Evolutionary conservation across 2,113 vertebrate species (phyloP), one percentile per base, ranked within the genome.

Genomic region (Oncorhynchus nerka): DNA sequence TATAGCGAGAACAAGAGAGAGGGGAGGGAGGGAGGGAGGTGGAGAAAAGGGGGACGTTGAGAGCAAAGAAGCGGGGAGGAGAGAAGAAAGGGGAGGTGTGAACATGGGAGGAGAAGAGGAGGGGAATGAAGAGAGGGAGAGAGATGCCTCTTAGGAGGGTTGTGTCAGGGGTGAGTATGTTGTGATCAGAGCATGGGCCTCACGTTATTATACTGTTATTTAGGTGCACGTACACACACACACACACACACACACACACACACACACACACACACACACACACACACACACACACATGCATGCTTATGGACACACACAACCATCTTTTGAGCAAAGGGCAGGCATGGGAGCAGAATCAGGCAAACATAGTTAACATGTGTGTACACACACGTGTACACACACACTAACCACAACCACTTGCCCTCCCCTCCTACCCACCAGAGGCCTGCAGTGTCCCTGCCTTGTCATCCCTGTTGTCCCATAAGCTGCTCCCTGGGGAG

Each of bases 401-500:
- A 71, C 87, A 45, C 39, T 45, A 45, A 81, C 76, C 67, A 80
- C 79, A 82, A 75, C 73, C 77, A 75, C 9, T 45, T 11, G 39
- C 11, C 39, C 39, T 45, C 39, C 9, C 9, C 39, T 11, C 39
- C 39, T 45, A 45, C 39, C 39, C 79, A 87, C 81, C 70, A 79
- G 81, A 80, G 87, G 68, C 80, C 79, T 84, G 51, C 86, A 89
- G 88, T 89, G 87, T 90, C 86, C 90, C 79, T 81, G 86, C 90
- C 85, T 89, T 90, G 89, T 91, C 89, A 84, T 83, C 85, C 81
- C 85, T 80, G 85, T 89, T 89, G 86, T 89, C 83, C 82, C 87
- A 74, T 91, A 91, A 93, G 92, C 87, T 86, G 83, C 84, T 91
- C 87, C 88, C 87, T 76, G 78, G 79, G 82, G 92, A 91, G 90